Base-by-base conservation (phyloP, 2,888 invertebrate genomes). In the Erebia epiphron region DNA sequence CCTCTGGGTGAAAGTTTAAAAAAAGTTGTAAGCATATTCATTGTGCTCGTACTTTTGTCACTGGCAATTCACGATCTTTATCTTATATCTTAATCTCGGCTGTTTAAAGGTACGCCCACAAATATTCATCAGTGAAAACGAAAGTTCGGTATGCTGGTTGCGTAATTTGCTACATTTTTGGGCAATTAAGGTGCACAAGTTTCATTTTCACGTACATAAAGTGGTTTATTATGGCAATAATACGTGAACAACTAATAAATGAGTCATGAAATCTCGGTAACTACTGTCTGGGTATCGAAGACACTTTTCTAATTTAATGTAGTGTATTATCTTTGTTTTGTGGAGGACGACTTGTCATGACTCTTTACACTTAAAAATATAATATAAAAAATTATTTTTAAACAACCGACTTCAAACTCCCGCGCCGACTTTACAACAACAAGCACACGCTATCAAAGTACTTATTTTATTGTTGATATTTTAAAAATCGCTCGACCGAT, bases 1-100 rank as follows among this genome's bases (percentile, higher is more conserved):
- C 89, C 89, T 81, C 84, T 82, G 73, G 83, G 92, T 88, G 92
- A 92, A 92, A 92, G 92, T 91, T n/a, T 81, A 64, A 82, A 81
- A 75, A 81, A 75, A 61, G 75, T 64, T 73, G 75, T 75, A 84
- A 76, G 80, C 79, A 80, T 82, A 80, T 82, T 85, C 84, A 89
- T 90, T 91, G 89, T 91, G 84, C 83, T 50, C 46, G 13, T 13
- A 46, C 46, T 86, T 89, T 90, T 90, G 91, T 92, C 90, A 88
- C 84, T 85, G 79, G 79, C 81, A 85, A 88, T 89, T 89, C 87
- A 84, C 82, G 83, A 81, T 86, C 82, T 88, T 87, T 88, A 90
- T 89, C 87, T 80, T 83, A 84, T 83, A 86, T 88, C 86, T 85
- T 84, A 83, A 86, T 87, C 84, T 86, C 85, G 86, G 85, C 86